These are phyloP conservation scores for Callocephalon fimbriatum DNA, from an alignment of 2,113 vertebrate species.

Conservation along the genomic window DNA sequence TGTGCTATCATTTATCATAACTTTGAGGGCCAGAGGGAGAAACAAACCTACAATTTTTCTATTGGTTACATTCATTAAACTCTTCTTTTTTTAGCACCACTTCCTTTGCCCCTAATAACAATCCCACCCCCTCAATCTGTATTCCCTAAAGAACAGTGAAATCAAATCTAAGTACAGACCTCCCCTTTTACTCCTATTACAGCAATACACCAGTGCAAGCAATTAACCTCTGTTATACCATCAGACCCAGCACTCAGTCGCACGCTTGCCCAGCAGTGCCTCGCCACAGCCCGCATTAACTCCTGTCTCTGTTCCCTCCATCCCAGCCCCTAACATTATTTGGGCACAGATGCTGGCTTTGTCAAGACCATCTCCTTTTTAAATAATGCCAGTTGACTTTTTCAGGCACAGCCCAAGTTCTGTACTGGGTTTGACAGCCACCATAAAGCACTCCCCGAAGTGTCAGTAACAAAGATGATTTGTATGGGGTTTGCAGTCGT, in stretches of 20 bases:
- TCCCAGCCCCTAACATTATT: conserved; percentile 15
- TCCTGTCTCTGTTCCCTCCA: conserved; percentile 55
- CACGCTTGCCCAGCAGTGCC: conserved; percentile 60
- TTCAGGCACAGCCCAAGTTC: conserved; percentile 71
- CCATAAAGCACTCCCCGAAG: conserved; percentile 88
- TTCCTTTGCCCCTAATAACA: conserved; percentile 75
- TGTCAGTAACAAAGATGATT: conserved; percentile 88
- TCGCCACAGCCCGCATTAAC: conserved; percentile 51
- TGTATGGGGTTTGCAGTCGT: conserved; percentile 82
- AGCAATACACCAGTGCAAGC: conserved; percentile 80
- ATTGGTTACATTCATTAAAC: conserved; percentile 81
- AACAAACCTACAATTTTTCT: conserved; percentile 81
- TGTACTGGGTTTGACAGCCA: conserved; percentile 87
- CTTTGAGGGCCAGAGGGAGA: conserved; percentile 83
- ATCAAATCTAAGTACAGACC: conserved; percentile 81
- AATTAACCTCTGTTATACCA: conserved; percentile 86
- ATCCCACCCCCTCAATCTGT: conserved; percentile 76
- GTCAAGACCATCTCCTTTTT: conserved; percentile 67
- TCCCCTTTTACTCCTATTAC: conserved; percentile 78
- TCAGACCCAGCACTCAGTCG: conserved; percentile 74
- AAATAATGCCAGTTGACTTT: conserved; percentile 77
- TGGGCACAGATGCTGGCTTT: conserved; percentile 36
- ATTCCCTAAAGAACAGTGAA: conserved; percentile 85
- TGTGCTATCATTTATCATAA: conserved; percentile 98
- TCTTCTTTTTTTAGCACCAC: conserved; percentile 71